Evolutionary conservation across 2,888 invertebrate genomes (phyloP).

Genomic region (Alentia gelatinosa): DNA sequence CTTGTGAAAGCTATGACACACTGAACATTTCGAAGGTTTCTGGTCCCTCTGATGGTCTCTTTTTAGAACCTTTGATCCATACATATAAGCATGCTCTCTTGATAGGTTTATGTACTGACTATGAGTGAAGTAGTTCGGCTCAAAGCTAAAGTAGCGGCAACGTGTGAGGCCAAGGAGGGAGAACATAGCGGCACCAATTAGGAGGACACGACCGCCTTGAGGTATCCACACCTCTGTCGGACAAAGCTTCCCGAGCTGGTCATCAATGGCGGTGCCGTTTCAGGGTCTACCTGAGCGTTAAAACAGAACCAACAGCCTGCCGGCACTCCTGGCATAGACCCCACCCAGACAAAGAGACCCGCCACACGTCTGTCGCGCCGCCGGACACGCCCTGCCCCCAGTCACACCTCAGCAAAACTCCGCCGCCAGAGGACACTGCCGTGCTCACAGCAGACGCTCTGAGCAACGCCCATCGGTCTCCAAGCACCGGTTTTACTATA

Average conservation of each 20-base stretch:
- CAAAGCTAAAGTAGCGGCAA: too few relatives aligned
- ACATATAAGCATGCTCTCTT: too few relatives aligned
- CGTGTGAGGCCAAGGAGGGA: too few relatives aligned
- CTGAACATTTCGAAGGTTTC: too few relatives aligned
- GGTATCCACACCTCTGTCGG: not conserved
- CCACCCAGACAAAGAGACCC: not conserved
- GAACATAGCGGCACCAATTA: not conserved
- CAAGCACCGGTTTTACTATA: not conserved
- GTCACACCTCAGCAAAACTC: not conserved
- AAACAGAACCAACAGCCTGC: not conserved
- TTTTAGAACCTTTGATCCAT: too few relatives aligned
- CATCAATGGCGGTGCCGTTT: not conserved
- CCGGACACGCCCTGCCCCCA: not conserved
- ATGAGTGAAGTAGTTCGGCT: too few relatives aligned
- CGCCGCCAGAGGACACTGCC: not conserved
- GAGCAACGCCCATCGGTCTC: not conserved
- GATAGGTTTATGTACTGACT: too few relatives aligned
- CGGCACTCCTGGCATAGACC: not conserved
- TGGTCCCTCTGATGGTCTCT: too few relatives aligned
- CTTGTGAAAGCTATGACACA: too few relatives aligned
- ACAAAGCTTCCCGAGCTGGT: not conserved
- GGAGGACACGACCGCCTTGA: not conserved
- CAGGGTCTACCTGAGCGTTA: not conserved
- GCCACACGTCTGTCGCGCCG: not conserved
- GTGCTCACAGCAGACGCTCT: not conserved